Percentiles rank a stretch among this genome's conserved stretches.
Evolutionary conservation across 2,113 vertebrate genomes (phyloP).

Genomic region (Bostrychus sinensis): DNA sequence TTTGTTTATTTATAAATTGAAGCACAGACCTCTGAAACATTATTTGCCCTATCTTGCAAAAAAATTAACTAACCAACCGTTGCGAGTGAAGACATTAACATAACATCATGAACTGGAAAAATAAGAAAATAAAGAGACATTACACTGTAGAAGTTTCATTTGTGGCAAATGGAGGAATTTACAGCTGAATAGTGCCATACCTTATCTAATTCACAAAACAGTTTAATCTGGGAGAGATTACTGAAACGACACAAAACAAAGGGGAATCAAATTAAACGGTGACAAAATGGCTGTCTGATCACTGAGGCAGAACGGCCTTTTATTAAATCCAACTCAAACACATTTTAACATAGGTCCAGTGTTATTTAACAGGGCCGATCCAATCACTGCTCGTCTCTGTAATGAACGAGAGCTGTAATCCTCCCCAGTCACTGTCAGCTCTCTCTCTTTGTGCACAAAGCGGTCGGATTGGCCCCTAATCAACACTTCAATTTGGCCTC

Average conservation of each 20-base stretch:
- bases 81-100: no score
- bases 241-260: neutral
- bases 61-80: no score
- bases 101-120: no score
- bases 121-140: no score
- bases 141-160: no score
- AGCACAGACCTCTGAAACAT: no score
- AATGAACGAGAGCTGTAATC: conserved; percentile 46
- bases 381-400: conserved; percentile 32
- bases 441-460: conserved; percentile 52
- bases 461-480: conserved; percentile 51
- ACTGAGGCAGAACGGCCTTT: conserved; percentile 20
- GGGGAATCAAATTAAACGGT: neutral
- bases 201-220: no score
- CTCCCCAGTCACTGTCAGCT: conserved; percentile 31
- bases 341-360: conserved; percentile 11
- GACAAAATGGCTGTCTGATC: neutral
- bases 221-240: neutral
- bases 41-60: no score
- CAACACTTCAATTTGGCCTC: conserved; percentile 58
- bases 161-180: no score
- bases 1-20: no score
- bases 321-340: conserved; percentile 27
- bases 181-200: no score
- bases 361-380: conserved; percentile 31